These are phyloP conservation scores for Schizaphis graminum DNA, from an alignment of 2,888 invertebrate species.

Conservation along the genomic window DNA sequence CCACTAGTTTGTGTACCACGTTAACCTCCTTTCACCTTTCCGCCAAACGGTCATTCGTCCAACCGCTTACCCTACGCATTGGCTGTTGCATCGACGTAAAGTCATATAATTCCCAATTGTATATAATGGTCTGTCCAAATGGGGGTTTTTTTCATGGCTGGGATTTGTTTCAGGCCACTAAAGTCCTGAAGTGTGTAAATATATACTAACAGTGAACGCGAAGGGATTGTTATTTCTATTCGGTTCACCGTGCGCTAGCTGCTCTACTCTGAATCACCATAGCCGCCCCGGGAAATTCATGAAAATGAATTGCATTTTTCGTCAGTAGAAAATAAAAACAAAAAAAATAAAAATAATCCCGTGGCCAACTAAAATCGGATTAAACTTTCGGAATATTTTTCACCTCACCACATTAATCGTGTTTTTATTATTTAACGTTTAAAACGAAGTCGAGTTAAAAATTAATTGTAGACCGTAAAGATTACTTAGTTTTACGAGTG, in stretches of 20 bases:
- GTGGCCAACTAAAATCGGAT: neutral
- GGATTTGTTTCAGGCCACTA: slow-evolving; percentile 8
- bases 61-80: neutral
- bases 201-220: neutral
- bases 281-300: neutral
- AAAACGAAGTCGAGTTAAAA: neutral
- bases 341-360: neutral
- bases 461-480: neutral
- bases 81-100: neutral
- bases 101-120: slow-evolving; percentile 28
- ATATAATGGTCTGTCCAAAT: neutral
- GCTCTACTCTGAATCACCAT: no score
- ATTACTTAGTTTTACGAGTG: neutral
- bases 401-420: neutral
- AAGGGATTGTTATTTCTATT: neutral
- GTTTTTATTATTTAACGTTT: neutral
- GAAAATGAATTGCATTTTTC: slow-evolving; percentile 10
- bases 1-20: neutral
- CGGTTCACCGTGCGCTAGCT: neutral
- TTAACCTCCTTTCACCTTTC: neutral
- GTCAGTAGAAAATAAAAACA: neutral
- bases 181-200: neutral
- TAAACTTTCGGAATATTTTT: neutral
- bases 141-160: neutral
- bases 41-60: neutral